Evolutionary conservation across 37 sponge, comb jelly and placozoan genomes (phyloP).

Genomic region (Eunapius fragilis): DNA sequence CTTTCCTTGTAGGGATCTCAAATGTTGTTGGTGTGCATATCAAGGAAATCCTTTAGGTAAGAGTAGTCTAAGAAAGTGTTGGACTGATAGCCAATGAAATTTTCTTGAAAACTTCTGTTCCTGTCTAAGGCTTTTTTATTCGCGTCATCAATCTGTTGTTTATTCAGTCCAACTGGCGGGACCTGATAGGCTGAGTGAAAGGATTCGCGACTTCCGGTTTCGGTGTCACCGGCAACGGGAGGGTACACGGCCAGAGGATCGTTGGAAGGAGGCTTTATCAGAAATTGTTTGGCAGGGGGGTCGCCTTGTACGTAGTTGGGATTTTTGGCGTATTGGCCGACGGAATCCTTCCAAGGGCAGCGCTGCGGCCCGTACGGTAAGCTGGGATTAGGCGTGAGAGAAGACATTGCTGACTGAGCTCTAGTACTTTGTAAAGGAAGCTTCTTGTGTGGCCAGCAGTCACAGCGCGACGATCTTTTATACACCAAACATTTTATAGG

Average conservation of each 20-base stretch:
- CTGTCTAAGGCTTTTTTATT: neutral
- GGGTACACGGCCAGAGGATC: neutral
- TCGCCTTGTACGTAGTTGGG: too few species aligned
- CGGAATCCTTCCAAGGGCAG: neutral
- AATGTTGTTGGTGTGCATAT: conserved; percentile 1
- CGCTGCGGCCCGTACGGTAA: neutral
- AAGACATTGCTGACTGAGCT: too few species aligned
- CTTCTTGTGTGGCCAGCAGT: too few species aligned
- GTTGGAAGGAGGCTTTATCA: neutral
- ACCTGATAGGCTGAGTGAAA: neutral
- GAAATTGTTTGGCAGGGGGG: neutral
- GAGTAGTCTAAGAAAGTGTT: neutral
- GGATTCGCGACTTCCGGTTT: too few species aligned
- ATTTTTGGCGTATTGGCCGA: neutral
- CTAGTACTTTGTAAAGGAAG: too few species aligned
- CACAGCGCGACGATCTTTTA: too few species aligned
- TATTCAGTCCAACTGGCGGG: neutral
- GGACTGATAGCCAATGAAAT: neutral
- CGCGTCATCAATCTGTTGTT: neutral
- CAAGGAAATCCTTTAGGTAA: neutral
- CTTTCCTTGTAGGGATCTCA: conserved; percentile 16
- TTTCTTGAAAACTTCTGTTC: neutral
- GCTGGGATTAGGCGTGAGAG: too few species aligned
- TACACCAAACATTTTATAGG: too few species aligned
- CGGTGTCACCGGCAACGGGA: neutral